Conservation (phyloP, 2,888 invertebrate species). For the Imbricaverruca yamaguchii region DNA sequence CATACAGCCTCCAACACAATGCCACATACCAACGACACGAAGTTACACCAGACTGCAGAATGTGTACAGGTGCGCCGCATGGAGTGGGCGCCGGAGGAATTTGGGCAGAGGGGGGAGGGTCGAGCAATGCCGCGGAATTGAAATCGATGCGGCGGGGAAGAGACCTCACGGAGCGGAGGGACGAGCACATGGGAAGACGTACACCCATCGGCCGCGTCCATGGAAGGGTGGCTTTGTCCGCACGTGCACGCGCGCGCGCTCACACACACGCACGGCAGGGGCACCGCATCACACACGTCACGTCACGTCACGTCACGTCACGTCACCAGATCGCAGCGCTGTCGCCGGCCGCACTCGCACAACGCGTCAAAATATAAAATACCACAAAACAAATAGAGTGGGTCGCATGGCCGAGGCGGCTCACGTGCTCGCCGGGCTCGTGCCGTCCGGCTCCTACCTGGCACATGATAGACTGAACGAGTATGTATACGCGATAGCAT, state of each 20-base stretch:
- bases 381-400: conserved; percentile 24
- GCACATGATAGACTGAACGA: too few relatives aligned
- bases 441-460: too few relatives aligned
- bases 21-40: too few relatives aligned
- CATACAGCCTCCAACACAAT: too few relatives aligned
- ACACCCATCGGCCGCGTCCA: not conserved
- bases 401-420: not conserved
- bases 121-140: not conserved
- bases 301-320: not conserved
- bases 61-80: not conserved
- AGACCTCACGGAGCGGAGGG: not conserved
- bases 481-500: too few relatives aligned
- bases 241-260: too few relatives aligned
- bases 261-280: not conserved
- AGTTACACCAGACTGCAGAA: too few relatives aligned
- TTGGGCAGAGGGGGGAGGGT: not conserved
- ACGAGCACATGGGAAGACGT: not conserved
- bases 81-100: not conserved
- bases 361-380: conserved; percentile 23
- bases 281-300: not conserved
- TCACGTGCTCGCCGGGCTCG: too few relatives aligned
- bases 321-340: not conserved
- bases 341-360: conserved; percentile 2
- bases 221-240: not conserved
- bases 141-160: too few relatives aligned